These are phyloP conservation scores for Eudemis profundana DNA, from an alignment of 2,888 invertebrate species.

Conservation along the genomic window DNA sequence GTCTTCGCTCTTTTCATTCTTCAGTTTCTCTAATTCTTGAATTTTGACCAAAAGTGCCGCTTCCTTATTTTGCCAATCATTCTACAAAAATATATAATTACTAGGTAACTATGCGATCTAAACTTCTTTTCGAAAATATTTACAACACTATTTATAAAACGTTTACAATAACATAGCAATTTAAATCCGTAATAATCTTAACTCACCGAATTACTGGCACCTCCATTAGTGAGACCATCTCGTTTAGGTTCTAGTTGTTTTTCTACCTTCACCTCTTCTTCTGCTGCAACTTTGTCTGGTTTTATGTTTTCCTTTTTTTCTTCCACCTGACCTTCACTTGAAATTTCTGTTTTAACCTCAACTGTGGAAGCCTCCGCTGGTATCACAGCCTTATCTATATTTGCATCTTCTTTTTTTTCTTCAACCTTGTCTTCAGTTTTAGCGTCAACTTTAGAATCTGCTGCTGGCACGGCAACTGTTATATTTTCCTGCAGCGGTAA, in stretches of 20 bases:
- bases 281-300: not conserved
- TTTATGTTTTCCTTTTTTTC: slow-evolving; percentile 6
- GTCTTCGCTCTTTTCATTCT: slow-evolving; percentile 68
- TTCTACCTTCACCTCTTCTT: slow-evolving; percentile 8
- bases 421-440: not conserved
- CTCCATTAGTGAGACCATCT: slow-evolving; percentile 23
- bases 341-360: slow-evolving; percentile 21
- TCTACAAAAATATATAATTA: slow-evolving; percentile 9
- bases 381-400: not conserved
- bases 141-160: too few relatives aligned
- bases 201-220: slow-evolving; percentile 10
- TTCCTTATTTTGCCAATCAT: slow-evolving; percentile 74
- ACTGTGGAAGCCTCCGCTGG: slow-evolving; percentile 8
- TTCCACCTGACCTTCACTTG: not conserved
- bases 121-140: too few relatives aligned
- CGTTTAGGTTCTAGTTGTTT: slow-evolving; percentile 16
- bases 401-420: slow-evolving; percentile 8
- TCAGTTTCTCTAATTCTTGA: slow-evolving; percentile 70
- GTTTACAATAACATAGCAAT: too few relatives aligned
- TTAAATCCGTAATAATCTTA: not conserved
- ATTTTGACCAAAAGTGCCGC: slow-evolving; percentile 73
- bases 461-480: slow-evolving; percentile 1
- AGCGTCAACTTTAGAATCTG: slow-evolving; percentile 20
- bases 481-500: not conserved
- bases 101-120: too few relatives aligned